A percentile compares a stretch with the other conserved stretches of the same genome.
Conservation (phyloP, 2,797 vertebrate genomes). For the Lates japonicus region DNA sequence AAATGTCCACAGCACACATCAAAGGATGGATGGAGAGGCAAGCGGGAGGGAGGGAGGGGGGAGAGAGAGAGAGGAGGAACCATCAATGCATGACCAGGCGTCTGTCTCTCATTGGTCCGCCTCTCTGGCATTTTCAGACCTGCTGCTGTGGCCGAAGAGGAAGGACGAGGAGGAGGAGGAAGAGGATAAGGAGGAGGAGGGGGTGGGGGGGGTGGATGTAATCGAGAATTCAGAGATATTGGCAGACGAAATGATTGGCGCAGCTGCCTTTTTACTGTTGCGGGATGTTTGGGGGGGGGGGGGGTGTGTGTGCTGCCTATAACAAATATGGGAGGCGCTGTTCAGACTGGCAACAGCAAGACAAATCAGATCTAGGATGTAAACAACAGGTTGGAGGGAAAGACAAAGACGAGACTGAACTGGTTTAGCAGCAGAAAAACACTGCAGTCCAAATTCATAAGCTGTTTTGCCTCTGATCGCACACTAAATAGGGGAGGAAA, state of each 20-base stretch:
- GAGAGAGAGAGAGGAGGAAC: constrained; percentile 5
- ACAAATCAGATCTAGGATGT: constrained; percentile 62
- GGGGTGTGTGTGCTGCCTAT: constrained; percentile 29
- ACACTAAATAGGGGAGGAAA: neutral
- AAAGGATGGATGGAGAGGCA: constrained; percentile 66
- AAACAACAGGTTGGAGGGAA: constrained; percentile 66
- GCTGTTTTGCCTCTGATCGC: neutral
- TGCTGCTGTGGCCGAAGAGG: constrained; percentile 65
- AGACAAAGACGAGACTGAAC: neutral
- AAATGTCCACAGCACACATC: constrained; percentile 79
- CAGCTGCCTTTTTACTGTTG: constrained; percentile 64
- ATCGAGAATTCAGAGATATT: constrained; percentile 78
- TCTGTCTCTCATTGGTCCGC: constrained; percentile 80
- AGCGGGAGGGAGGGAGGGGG: neutral
- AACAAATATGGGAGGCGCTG: constrained; percentile 56
- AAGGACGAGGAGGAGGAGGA: constrained; percentile 40
- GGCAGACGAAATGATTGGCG: constrained; percentile 72
- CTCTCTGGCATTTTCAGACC: constrained; percentile 74
- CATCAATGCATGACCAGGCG: constrained; percentile 77
- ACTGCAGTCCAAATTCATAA: constrained; percentile 43
- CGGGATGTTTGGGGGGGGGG: constrained; percentile 32
- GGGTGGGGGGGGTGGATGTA: constrained; percentile 41
- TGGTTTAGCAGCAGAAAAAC: constrained; percentile 40
- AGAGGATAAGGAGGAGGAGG: neutral
- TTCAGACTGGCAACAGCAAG: constrained; percentile 47